Percentiles rank a stretch among this genome's conserved stretches.
Evolutionary conservation across 2,113 vertebrate genomes (phyloP).

Genomic region (Psettodes erumei): DNA sequence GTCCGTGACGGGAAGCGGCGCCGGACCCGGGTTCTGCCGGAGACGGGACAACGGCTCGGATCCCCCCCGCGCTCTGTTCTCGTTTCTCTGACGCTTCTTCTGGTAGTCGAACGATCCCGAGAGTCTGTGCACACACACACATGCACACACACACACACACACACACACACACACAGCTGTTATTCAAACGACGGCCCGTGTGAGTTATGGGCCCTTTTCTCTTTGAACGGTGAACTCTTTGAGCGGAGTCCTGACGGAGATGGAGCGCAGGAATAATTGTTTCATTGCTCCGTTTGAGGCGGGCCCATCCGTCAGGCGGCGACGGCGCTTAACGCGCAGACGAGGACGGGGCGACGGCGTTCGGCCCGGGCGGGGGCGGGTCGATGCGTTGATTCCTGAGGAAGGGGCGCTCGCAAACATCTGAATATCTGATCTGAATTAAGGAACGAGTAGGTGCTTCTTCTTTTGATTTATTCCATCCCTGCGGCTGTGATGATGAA

Average conservation of each 20-base stretch:
- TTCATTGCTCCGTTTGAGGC: slow-evolving; percentile 60
- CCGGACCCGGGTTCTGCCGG: background rate
- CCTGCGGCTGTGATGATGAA: background rate
- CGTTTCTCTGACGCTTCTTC: no score
- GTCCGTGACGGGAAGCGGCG: background rate
- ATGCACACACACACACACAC: background rate
- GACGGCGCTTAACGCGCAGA: slow-evolving; percentile 22
- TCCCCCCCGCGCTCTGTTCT: background rate
- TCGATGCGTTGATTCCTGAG: no score
- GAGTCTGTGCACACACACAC: background rate
- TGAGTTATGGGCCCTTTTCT: slow-evolving; percentile 59
- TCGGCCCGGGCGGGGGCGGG: no score
- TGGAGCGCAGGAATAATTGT: slow-evolving; percentile 64
- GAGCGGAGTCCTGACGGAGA: slow-evolving; percentile 68
- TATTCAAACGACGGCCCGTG: slow-evolving; percentile 46
- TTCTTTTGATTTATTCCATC: background rate
- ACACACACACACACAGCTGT: slow-evolving; percentile 11
- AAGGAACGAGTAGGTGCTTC: background rate
- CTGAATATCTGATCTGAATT: background rate
- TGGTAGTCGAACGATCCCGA: background rate
- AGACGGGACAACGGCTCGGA: slow-evolving; percentile 1
- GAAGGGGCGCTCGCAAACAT: no score
- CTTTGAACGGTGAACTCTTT: slow-evolving; percentile 42
- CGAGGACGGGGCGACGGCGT: no score
- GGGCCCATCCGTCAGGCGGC: slow-evolving; percentile 67